Conservation (phyloP, 1,140 invertebrate species). For the Ostrea edulis region DNA sequence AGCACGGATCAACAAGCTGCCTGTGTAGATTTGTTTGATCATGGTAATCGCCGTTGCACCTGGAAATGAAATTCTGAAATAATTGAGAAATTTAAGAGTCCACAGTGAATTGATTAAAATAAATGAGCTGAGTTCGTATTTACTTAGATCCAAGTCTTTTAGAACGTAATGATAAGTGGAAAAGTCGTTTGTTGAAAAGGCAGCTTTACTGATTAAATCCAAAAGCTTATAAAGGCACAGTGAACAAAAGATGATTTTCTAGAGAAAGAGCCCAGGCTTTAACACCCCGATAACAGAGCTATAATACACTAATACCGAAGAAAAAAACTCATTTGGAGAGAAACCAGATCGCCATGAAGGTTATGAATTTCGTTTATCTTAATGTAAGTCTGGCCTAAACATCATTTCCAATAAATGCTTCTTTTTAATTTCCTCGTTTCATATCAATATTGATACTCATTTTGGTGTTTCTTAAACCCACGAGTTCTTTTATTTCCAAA, state of each 20-base stretch:
- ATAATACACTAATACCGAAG: slow-evolving; percentile 1
- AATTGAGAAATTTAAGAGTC: not conserved
- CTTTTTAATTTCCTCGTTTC: not conserved
- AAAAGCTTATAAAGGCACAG: slow-evolving; percentile 34
- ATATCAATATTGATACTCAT: not conserved
- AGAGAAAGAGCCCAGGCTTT: slow-evolving; percentile 1
- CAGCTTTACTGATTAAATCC: slow-evolving; percentile 34
- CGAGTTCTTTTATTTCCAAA: not conserved
- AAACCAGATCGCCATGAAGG: not conserved
- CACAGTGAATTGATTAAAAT: slow-evolving; percentile 12
- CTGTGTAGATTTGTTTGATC: not conserved
- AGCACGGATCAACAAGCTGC: not conserved
- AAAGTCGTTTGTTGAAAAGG: slow-evolving; percentile 34
- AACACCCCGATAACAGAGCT: slow-evolving; percentile 1
- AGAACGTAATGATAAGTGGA: slow-evolving; percentile 34
- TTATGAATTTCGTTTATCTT: not conserved
- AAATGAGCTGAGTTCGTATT: slow-evolving; percentile 18
- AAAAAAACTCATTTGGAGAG: not conserved
- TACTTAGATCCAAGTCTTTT: slow-evolving; percentile 28
- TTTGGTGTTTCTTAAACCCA: not conserved
- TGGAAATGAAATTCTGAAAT: not conserved
- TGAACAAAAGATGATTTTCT: slow-evolving; percentile 37
- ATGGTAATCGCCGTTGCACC: not conserved
- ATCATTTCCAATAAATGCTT: not conserved
- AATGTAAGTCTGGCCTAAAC: not conserved